Evolutionary conservation across 2,888 invertebrate genomes (phyloP), one percentile per base, ranked within the genome.

Genomic region (Julus scandinavius): DNA sequence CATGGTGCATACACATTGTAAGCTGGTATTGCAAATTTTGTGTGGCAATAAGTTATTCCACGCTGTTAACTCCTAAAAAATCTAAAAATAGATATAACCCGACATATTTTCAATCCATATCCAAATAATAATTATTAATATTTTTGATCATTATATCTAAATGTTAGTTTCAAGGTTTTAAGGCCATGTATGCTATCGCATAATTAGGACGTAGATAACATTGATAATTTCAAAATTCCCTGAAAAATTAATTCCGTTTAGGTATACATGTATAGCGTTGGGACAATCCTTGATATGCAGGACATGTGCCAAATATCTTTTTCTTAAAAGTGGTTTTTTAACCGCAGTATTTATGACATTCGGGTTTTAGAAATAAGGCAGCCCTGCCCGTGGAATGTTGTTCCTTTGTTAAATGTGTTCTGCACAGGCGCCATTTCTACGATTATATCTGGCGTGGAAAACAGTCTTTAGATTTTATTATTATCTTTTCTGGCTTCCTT

Each of bases 261-360:
- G 58, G 58, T n/a, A n/a, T n/a, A n/a, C 58, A n/a, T 63, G 58
- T 54, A 54, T 63, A 63, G 2, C 58, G 58, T 63, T 63, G 17
- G 58, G 58, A 63, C 58, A 63, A 63, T 63, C 58, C 58, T 63
- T 63, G 58, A 63, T 63, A 63, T 63, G 11, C 58, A 63, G 58
- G 58, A 63, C 58, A 63, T 63, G 58, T 63, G 58, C 58, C 58
- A 63, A 63, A 63, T 63, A 63, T 63, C 58, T 63, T 63, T 63
- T 63, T 63, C 58, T 63, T 63, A 13, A 63, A n/a, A 63, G 58
- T 63, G 58, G 58, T 63, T 63, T 63, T 63, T 63, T n/a, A 63
- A 63, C 58, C 58, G 58, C 58, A 63, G 58, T 63, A n/a, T 63
- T 63, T 63, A 63, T 63, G 58, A 63, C 15, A 15, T 63, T 63